Evolutionary conservation across 2,888 invertebrate species (phyloP).

Genomic region (Macrosiphum euphorbiae): DNA sequence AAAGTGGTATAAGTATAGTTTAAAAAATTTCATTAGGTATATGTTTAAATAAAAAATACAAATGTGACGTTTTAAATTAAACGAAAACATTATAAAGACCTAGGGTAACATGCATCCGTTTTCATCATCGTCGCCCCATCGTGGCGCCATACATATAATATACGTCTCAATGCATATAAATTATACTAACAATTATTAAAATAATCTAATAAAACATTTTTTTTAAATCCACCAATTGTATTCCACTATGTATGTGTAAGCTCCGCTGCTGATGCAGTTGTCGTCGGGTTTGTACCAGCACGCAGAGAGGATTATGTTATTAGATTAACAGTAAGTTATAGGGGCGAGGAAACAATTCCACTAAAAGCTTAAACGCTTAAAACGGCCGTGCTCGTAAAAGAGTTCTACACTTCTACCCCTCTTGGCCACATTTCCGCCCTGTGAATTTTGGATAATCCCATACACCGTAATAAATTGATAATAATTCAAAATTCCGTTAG

Average conservation of each 20-base stretch:
- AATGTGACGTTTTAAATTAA: conserved; percentile 12
- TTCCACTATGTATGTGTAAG: neutral
- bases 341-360: conserved; percentile 64
- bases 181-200: neutral
- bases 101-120: neutral
- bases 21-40: neutral
- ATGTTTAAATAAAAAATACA: neutral
- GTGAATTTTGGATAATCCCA: conserved; percentile 47
- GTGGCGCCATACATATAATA: neutral
- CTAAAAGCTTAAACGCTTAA: conserved; percentile 64
- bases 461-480: conserved; percentile 50
- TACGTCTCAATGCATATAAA: neutral
- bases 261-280: neutral
- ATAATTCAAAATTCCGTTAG: conserved; percentile 47
- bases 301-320: conserved; percentile 56
- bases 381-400: conserved; percentile 50
- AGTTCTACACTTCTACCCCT: conserved; percentile 20
- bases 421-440: neutral
- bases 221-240: neutral
- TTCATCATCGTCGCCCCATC: neutral
- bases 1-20: neutral
- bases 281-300: conserved; percentile 51
- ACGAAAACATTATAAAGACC: neutral
- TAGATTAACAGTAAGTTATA: conserved; percentile 58
- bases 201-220: conserved; percentile 3